Conservation (phyloP, 2,888 invertebrate species). For the Deroplatys truncata region DNA sequence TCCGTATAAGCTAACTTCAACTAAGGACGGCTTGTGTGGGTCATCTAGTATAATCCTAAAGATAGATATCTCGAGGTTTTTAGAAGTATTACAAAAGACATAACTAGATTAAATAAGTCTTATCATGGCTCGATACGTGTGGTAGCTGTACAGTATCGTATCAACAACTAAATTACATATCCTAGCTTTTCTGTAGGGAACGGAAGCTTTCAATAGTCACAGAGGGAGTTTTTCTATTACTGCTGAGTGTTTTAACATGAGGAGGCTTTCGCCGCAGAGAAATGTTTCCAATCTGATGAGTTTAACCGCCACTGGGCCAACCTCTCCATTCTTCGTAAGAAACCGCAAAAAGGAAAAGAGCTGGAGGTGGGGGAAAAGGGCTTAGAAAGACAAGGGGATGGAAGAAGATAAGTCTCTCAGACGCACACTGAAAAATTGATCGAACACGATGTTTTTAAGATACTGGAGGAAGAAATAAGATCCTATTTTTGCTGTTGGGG, state of each 20-base stretch:
- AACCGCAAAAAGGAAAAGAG: not conserved
- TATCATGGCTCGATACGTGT: too few relatives aligned
- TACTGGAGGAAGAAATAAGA: constrained; percentile 6
- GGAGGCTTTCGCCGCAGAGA: not conserved
- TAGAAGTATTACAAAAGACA: too few relatives aligned
- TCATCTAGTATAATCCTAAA: too few relatives aligned
- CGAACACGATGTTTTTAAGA: constrained; percentile 22
- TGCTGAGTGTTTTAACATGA: not conserved
- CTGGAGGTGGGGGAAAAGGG: too few relatives aligned
- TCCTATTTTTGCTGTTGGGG: constrained; percentile 3
- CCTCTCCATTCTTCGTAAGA: too few relatives aligned
- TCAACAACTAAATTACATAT: too few relatives aligned
- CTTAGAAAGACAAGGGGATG: not conserved
- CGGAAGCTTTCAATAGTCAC: not conserved
- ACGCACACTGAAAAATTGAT: constrained; percentile 22
- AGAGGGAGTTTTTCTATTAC: not conserved
- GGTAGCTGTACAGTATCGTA: too few relatives aligned
- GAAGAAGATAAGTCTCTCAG: not conserved
- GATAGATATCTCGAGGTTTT: too few relatives aligned
- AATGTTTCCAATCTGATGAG: not conserved
- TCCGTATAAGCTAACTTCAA: too few relatives aligned
- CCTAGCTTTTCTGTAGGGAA: not conserved
- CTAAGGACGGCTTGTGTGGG: too few relatives aligned
- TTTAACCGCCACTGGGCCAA: not conserved
- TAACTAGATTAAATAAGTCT: too few relatives aligned